These are phyloP conservation scores for Gouania willdenowi DNA, from an alignment of 2,797 vertebrate species.

Conservation along the genomic window DNA sequence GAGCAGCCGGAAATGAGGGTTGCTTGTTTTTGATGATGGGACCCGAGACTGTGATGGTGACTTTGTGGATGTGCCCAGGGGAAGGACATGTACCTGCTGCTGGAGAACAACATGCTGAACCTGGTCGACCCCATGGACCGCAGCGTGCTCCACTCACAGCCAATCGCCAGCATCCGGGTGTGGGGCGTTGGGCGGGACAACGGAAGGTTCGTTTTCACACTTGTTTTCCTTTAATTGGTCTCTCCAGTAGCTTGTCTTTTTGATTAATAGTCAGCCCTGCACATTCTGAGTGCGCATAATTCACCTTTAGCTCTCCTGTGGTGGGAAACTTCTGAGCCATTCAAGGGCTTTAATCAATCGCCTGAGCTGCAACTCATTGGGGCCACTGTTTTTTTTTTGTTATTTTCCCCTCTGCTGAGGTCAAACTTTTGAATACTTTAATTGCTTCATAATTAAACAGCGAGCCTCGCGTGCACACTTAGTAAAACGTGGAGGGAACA, in stretches of 20 bases:
- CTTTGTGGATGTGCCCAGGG: constrained; percentile 73
- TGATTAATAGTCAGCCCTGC: neutral
- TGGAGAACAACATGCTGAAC: constrained; percentile 96
- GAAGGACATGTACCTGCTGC: constrained; percentile 94
- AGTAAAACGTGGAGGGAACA: constrained; percentile 66
- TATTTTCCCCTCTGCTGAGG: no score
- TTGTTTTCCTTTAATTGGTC: neutral
- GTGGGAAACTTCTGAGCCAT: neutral
- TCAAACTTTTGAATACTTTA: no score
- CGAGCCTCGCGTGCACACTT: neutral
- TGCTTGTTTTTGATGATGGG: no score
- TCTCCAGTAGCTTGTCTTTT: neutral
- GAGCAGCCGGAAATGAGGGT: constrained; percentile 15
- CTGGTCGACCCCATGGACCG: constrained; percentile 96
- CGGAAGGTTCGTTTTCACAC: constrained; percentile 81
- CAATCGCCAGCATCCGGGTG: constrained; percentile 94
- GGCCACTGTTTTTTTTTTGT: neutral
- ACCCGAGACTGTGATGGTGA: constrained; percentile 9
- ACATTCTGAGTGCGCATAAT: neutral
- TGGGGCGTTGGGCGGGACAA: constrained; percentile 98
- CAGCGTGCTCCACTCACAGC: constrained; percentile 91
- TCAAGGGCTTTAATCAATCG: no score
- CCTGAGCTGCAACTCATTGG: neutral
- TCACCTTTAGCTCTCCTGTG: neutral
- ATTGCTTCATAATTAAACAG: no score